Evolutionary conservation across 2,113 vertebrate genomes (phyloP).

Genomic region (Rhipidura dahli): DNA sequence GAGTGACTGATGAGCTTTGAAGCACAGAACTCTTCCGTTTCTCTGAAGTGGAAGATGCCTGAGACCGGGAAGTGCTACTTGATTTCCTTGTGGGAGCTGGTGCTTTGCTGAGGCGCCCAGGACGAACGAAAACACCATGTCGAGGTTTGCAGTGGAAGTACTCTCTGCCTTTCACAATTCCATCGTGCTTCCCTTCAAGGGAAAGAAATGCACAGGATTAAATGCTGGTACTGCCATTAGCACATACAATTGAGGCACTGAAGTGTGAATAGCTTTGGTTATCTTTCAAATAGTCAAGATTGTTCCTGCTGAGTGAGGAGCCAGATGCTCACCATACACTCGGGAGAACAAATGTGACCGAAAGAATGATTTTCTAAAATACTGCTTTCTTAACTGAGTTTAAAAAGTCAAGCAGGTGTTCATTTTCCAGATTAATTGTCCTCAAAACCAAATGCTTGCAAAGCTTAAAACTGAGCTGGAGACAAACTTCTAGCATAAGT

Average conservation of each 20-base stretch:
- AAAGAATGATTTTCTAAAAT: background rate
- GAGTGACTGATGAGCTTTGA: constrained; percentile 11
- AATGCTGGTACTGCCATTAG: background rate
- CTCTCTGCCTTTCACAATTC: constrained; percentile 82
- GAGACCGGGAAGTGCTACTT: constrained; percentile 56
- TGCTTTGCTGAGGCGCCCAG: constrained; percentile 77
- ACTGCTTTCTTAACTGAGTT: background rate
- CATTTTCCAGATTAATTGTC: background rate
- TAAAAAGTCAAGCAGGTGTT: background rate
- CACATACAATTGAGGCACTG: rapidly evolving
- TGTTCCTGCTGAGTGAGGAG: background rate
- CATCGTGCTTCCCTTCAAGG: constrained; percentile 82
- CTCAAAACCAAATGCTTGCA: background rate
- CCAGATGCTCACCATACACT: background rate
- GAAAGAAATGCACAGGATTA: constrained; percentile 23
- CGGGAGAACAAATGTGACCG: background rate
- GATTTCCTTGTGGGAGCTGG: constrained; percentile 63
- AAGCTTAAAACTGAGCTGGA: background rate
- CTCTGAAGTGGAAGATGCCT: constrained; percentile 68
- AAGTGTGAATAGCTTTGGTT: background rate
- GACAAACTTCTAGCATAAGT: background rate
- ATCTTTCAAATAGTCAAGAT: background rate
- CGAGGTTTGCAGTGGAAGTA: constrained; percentile 82
- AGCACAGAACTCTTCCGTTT: constrained; percentile 32
- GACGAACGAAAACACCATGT: constrained; percentile 82